These are phyloP conservation scores for Pantala flavescens DNA, from an alignment of 1,140 invertebrate genomes.

Conservation along the genomic window DNA sequence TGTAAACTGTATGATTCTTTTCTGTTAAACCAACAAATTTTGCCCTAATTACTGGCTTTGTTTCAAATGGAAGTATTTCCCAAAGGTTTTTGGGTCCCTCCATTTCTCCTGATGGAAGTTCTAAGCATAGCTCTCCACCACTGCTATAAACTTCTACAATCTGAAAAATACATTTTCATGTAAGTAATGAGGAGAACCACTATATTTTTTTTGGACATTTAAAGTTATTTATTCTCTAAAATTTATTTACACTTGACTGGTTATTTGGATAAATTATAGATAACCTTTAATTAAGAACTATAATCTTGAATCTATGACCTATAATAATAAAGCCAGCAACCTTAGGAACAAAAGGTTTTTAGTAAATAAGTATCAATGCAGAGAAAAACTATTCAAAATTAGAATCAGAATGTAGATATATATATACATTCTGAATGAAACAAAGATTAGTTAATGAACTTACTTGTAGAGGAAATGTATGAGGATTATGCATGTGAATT, in stretches of 20 bases:
- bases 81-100: constrained; percentile 73
- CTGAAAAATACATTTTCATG: constrained; percentile 35
- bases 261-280: no score
- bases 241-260: no score
- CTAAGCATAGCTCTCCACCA: constrained; percentile 81
- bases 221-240: no score
- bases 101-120: constrained; percentile 68
- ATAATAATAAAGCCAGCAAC: no score
- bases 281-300: no score
- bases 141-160: constrained; percentile 84
- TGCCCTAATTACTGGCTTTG: constrained; percentile 79
- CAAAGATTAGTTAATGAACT: constrained; percentile 17
- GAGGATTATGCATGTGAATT: constrained; percentile 91
- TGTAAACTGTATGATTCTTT: constrained; percentile 73
- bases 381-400: no score
- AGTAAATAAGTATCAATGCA: no score
- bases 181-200: constrained; percentile 16
- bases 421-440: no score
- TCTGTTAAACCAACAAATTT: constrained; percentile 64
- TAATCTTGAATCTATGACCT: no score
- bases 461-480: constrained; percentile 74
- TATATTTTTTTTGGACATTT: neutral
- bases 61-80: constrained; percentile 82
- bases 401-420: no score
- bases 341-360: no score